phyloP scores from a whole-genome alignment of 2,888 invertebrate genomes.

The Dione vanillae region DNA sequence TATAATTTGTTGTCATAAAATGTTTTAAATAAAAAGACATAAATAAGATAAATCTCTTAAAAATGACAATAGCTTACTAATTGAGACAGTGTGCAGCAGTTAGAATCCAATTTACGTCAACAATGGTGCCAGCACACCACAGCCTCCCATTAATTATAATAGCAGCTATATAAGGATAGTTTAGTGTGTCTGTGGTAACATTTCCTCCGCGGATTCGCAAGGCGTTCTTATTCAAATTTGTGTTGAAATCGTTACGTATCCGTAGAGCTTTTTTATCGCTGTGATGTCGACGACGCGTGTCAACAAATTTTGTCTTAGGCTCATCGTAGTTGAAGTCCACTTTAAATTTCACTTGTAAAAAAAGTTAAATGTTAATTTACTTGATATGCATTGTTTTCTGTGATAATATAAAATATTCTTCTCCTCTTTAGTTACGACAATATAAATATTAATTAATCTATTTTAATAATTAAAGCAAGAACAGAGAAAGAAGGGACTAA shows the following conservation, averaged over 20 bases:
- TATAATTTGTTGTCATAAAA: neutral
- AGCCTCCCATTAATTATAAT: constrained; percentile 73
- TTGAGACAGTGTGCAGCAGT: constrained; percentile 79
- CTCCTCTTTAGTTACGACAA: too few relatives aligned
- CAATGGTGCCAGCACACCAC: constrained; percentile 77
- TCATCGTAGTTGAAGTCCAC: constrained; percentile 47
- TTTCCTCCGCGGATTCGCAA: constrained; percentile 64
- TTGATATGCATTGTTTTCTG: too few relatives aligned
- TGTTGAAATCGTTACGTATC: constrained; percentile 56
- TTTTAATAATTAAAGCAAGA: too few relatives aligned
- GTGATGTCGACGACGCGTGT: constrained; percentile 49
- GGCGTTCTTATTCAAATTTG: constrained; percentile 44
- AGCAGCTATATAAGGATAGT: constrained; percentile 76
- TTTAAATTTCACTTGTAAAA: constrained; percentile 53
- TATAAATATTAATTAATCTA: too few relatives aligned
- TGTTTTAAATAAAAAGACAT: neutral
- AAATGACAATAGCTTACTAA: constrained; percentile 63
- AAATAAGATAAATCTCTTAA: neutral
- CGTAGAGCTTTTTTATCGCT: constrained; percentile 49
- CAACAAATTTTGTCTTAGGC: constrained; percentile 20
- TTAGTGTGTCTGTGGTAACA: constrained; percentile 61
- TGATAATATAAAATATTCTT: too few relatives aligned
- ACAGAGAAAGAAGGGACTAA: too few relatives aligned
- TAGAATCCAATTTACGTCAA: constrained; percentile 74
- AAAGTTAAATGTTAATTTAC: neutral